Evolutionary conservation across 1,140 invertebrate genomes (phyloP).

Genomic region (Gonatopus flavifemur): DNA sequence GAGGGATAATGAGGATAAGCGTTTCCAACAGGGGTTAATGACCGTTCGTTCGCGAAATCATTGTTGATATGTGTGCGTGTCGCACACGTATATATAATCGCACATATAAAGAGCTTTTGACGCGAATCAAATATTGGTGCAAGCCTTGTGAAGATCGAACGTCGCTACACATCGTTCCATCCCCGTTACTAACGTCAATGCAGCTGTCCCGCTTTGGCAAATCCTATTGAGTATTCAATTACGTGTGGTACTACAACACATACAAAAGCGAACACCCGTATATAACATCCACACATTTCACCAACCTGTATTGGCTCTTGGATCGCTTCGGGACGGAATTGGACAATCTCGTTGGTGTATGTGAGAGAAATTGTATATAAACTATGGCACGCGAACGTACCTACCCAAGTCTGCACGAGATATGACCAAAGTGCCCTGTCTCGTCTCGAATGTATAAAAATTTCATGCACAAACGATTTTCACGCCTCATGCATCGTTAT

Average conservation of each 20-base stretch:
- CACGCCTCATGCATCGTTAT: too few relatives aligned
- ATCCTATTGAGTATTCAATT: constrained; percentile 44
- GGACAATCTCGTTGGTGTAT: constrained; percentile 13
- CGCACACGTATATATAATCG: too few relatives aligned
- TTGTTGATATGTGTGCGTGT: too few relatives aligned
- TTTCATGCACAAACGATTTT: too few relatives aligned
- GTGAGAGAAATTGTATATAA: too few relatives aligned
- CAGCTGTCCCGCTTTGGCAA: constrained; percentile 32
- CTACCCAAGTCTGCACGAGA: constrained; percentile 1
- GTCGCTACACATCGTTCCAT: constrained; percentile 8
- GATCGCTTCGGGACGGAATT: constrained; percentile 26
- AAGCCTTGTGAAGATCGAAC: constrained; percentile 32
- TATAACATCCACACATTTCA: not conserved
- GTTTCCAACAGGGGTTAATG: constrained; percentile 24
- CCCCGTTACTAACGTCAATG: not conserved
- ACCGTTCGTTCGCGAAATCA: constrained; percentile 34
- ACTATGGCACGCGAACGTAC: constrained; percentile 4
- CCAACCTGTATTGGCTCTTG: not conserved
- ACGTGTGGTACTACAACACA: constrained; percentile 8
- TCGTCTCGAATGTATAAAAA: too few relatives aligned
- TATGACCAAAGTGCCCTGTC: too few relatives aligned
- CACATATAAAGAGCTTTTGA: constrained; percentile 33
- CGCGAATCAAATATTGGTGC: constrained; percentile 39
- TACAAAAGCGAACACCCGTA: not conserved
- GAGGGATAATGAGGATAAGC: not conserved